These are phyloP conservation scores for Xiphophorus maculatus DNA, from an alignment of 2,113 vertebrate genomes.

Conservation along the genomic window DNA sequence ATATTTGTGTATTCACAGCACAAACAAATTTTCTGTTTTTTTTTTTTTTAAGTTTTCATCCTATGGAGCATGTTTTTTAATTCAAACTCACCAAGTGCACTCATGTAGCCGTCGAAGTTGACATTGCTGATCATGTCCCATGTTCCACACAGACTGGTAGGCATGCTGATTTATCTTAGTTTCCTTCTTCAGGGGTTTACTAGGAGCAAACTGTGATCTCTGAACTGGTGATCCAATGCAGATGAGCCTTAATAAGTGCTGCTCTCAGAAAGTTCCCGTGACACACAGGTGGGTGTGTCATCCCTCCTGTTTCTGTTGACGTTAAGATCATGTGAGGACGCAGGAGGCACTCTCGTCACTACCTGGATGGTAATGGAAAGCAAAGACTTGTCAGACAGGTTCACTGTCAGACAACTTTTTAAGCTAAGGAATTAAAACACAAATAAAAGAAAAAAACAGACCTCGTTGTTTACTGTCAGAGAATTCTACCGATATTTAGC, in stretches of 20 bases:
- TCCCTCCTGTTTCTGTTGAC: constrained; percentile 11
- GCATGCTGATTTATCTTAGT: constrained; percentile 70
- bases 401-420: not conserved
- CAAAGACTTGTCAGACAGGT: constrained; percentile 52
- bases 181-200: not conserved
- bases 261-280: not conserved
- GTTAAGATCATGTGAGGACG: not conserved
- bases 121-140: constrained; percentile 88
- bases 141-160: constrained; percentile 82
- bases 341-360: constrained; percentile 3
- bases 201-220: not conserved
- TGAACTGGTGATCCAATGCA: not conserved
- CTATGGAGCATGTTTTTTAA: not conserved
- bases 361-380: not conserved
- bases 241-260: not conserved
- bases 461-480: not conserved
- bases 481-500: not conserved
- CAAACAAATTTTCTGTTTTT: not conserved
- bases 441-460: not conserved
- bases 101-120: constrained; percentile 88
- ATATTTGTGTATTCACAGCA: not conserved
- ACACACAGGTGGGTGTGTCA: constrained; percentile 6
- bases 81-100: constrained; percentile 82
- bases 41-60: not conserved
- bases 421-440: not conserved